phyloP scores from a whole-genome alignment of 2,797 vertebrate genomes.

The Diplodus sargus region DNA sequence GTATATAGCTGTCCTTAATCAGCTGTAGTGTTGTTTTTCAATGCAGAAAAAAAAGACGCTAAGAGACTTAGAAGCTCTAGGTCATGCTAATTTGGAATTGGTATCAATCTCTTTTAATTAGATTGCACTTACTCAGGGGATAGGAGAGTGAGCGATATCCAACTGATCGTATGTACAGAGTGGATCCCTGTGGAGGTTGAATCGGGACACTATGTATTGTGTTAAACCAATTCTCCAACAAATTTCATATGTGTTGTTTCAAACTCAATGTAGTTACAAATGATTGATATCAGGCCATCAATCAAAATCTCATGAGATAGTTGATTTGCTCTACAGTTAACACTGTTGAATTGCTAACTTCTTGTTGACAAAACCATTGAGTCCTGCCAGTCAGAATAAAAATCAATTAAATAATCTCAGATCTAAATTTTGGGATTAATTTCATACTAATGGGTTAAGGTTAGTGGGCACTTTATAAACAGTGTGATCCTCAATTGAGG shows the following conservation, averaged over 20 bases:
- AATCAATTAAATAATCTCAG: background rate
- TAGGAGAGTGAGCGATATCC: constrained; percentile 30
- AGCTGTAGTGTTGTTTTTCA: constrained; percentile 41
- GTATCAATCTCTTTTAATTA: constrained; percentile 69
- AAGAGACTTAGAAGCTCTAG: constrained; percentile 51
- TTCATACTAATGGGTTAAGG: constrained; percentile 11
- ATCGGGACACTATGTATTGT: background rate
- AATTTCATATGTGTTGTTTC: background rate
- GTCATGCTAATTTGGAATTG: constrained; percentile 54
- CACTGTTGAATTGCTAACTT: background rate
- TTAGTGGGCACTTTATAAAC: background rate
- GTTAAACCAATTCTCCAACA: background rate
- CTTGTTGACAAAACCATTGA: background rate
- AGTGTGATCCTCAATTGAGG: constrained; percentile 13
- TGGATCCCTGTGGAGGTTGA: background rate
- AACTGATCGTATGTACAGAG: background rate
- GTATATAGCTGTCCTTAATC: constrained; percentile 38
- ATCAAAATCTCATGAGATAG: background rate
- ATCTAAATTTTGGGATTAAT: constrained; percentile 1
- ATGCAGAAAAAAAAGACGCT: constrained; percentile 31
- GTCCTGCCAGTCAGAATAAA: background rate
- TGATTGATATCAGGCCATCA: background rate
- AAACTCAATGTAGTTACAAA: background rate
- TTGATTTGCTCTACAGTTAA: background rate
- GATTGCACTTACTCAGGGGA: constrained; percentile 47